Percentiles rank a stretch among this genome's conserved stretches.
These are phyloP conservation scores for Ctenochaetus hawaiiensis DNA, from an alignment of 2,797 vertebrate genomes.

Conservation along the genomic window DNA sequence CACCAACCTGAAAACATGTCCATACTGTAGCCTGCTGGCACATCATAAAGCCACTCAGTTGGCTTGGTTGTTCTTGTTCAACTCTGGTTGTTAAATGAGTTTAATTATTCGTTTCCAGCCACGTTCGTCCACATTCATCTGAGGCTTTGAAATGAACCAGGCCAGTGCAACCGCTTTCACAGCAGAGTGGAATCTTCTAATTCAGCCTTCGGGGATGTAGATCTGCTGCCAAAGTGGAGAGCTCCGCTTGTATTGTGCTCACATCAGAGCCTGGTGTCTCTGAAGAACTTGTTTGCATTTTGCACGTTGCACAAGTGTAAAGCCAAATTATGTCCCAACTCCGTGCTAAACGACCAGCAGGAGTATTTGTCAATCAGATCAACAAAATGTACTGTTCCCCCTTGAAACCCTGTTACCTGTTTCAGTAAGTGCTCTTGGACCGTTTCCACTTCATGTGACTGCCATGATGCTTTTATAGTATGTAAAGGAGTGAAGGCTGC, in stretches of 20 bases:
- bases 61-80: slow-evolving; percentile 47
- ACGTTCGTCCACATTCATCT: slow-evolving; percentile 7
- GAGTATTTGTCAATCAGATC: slow-evolving; percentile 45
- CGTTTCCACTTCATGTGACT: slow-evolving; percentile 26
- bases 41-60: slow-evolving; percentile 37
- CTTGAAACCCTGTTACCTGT: slow-evolving; percentile 15
- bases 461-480: slow-evolving; percentile 23
- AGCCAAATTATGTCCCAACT: slow-evolving; percentile 52
- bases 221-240: slow-evolving; percentile 47
- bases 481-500: slow-evolving; percentile 55
- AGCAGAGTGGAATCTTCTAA: slow-evolving; percentile 28
- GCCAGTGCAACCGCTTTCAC: slow-evolving; percentile 43
- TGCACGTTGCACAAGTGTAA: slow-evolving; percentile 77
- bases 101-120: slow-evolving; percentile 60
- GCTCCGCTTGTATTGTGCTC: slow-evolving; percentile 37
- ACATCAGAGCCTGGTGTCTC: slow-evolving; percentile 48
- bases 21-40: slow-evolving; percentile 74
- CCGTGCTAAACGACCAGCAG: slow-evolving; percentile 29
- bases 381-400: slow-evolving; percentile 22
- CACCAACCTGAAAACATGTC: slow-evolving; percentile 78
- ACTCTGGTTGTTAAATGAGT: slow-evolving; percentile 44
- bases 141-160: slow-evolving; percentile 53
- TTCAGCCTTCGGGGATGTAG: slow-evolving; percentile 12
- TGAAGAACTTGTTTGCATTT: slow-evolving; percentile 73
- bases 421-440: neutral